Percentiles rank a stretch among this genome's conserved stretches.
Conservation (phyloP, 2,888 invertebrate genomes). For the Hecatera dysodea region DNA sequence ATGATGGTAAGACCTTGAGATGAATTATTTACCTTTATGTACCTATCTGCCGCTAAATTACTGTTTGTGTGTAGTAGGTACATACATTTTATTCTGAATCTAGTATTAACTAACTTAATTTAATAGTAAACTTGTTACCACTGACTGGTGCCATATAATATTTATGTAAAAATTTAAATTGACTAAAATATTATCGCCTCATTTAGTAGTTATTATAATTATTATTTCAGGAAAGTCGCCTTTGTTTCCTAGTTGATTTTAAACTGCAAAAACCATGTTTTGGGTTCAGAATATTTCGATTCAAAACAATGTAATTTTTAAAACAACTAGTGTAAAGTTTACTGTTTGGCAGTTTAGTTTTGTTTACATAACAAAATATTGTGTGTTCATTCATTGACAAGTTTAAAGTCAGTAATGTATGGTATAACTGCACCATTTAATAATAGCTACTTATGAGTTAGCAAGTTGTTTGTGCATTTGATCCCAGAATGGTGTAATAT, state of each 20-base stretch:
- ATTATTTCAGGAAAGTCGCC: not conserved
- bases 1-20: constrained; percentile 69
- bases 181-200: not conserved
- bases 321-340: constrained; percentile 33
- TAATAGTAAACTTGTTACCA: constrained; percentile 3
- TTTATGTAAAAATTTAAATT: not conserved
- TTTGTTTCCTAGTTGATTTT: not conserved
- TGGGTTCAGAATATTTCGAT: constrained; percentile 5
- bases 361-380: constrained; percentile 50
- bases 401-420: constrained; percentile 10
- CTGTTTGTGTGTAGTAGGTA: constrained; percentile 25
- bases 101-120: constrained; percentile 2
- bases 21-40: constrained; percentile 51
- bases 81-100: not conserved
- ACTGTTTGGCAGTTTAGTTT: constrained; percentile 35
- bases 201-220: not conserved
- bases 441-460: not conserved
- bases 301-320: constrained; percentile 16
- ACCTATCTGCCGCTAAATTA: constrained; percentile 35
- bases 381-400: constrained; percentile 15
- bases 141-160: not conserved
- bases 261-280: constrained; percentile 17
- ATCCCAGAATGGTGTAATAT: not conserved
- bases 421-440: not conserved
- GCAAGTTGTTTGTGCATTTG: not conserved